Evolutionary conservation across 1,140 invertebrate species (phyloP).

Genomic region (Drosophila gunungcola): DNA sequence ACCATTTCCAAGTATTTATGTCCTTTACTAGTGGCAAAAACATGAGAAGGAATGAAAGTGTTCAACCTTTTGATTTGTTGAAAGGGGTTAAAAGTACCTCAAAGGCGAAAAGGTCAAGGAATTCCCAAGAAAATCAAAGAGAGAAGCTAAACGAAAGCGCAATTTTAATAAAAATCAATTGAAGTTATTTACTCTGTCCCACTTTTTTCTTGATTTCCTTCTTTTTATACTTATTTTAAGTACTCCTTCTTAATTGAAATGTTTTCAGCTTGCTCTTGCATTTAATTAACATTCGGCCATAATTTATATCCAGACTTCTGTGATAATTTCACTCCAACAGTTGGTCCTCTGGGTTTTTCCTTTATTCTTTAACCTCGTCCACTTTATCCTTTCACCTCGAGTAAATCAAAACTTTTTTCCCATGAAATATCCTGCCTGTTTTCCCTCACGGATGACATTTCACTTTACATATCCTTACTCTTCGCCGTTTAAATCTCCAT

Average conservation of each 20-base stretch:
- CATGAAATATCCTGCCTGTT: slow-evolving; percentile 4
- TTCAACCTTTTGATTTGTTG: not conserved
- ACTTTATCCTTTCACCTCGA: not conserved
- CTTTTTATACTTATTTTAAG: not conserved
- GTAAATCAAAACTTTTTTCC: slow-evolving; percentile 31
- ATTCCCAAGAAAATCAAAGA: not conserved
- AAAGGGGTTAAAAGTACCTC: not conserved
- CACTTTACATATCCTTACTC: slow-evolving; percentile 34
- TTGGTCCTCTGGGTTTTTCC: slow-evolving; percentile 1
- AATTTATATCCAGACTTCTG: slow-evolving; percentile 3
- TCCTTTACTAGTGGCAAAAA: slow-evolving; percentile 2
- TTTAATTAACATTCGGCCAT: slow-evolving; percentile 39
- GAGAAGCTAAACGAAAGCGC: slow-evolving; percentile 14
- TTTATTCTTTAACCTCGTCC: not conserved
- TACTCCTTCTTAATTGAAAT: not conserved
- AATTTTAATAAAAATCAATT: slow-evolving; percentile 1
- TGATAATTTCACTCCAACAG: slow-evolving; percentile 30
- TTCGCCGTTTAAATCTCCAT: slow-evolving; percentile 25
- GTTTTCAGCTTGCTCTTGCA: slow-evolving; percentile 11
- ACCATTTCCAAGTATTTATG: slow-evolving; percentile 20
- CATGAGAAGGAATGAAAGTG: not conserved
- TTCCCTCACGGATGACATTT: slow-evolving; percentile 34
- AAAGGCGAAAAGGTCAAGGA: not conserved
- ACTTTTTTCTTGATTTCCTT: not conserved
- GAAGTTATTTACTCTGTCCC: not conserved